Conservation (phyloP, 2,113 vertebrate species). For the Oncorhynchus mykiss region DNA sequence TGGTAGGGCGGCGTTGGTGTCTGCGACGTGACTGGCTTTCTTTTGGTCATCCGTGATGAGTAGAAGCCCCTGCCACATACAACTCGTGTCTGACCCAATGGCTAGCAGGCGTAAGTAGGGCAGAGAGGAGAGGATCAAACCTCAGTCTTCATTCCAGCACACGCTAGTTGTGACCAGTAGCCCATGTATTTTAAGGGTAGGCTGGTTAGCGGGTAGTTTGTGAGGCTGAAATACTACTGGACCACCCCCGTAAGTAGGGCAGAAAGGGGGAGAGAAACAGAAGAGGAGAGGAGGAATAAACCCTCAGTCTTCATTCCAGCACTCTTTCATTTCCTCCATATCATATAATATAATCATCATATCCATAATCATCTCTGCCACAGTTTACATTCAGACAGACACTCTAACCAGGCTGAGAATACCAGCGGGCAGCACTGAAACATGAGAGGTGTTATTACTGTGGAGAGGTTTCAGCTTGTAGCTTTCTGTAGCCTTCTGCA, state of each 20-base stretch:
- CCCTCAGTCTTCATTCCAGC: too few relatives aligned
- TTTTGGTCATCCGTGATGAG: too few relatives aligned
- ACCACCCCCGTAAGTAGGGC: background rate
- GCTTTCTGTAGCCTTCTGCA: too few relatives aligned
- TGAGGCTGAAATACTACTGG: too few relatives aligned
- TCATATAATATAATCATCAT: background rate
- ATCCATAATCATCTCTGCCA: conserved; percentile 39
- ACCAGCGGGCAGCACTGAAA: background rate
- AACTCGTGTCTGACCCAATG: too few relatives aligned
- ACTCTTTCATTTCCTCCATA: conserved; percentile 22
- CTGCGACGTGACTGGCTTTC: too few relatives aligned
- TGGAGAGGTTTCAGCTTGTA: too few relatives aligned
- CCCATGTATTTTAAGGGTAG: too few relatives aligned
- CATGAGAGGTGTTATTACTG: conserved; percentile 1
- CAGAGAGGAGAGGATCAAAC: conserved; percentile 11
- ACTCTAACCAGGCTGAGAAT: background rate
- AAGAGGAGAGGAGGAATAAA: background rate
- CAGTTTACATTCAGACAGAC: conserved; percentile 40
- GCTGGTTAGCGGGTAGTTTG: too few relatives aligned
- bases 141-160: conserved; percentile 55
- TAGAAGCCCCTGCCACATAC: too few relatives aligned
- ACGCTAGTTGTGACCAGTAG: too few relatives aligned
- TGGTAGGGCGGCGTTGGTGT: too few relatives aligned
- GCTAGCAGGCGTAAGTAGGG: background rate
- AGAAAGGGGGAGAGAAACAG: background rate